Evolutionary conservation across 2,797 vertebrate species (phyloP).

Genomic region (Peromyscus melanophrys): DNA sequence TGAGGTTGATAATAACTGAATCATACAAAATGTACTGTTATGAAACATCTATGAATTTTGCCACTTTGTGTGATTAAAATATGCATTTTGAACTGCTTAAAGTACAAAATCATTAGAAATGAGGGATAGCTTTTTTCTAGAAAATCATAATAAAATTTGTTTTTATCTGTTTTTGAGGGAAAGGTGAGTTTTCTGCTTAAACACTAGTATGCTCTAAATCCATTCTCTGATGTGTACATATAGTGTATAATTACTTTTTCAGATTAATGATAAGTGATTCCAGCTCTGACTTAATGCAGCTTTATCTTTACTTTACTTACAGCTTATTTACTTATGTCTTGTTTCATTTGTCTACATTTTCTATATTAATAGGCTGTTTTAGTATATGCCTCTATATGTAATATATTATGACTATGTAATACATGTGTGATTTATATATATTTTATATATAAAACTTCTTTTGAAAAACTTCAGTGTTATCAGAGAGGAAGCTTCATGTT

Average conservation of each 20-base stretch:
- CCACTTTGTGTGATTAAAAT: neutral
- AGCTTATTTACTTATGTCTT: neutral
- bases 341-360: slow-evolving; percentile 12
- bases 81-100: neutral
- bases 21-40: neutral
- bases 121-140: neutral
- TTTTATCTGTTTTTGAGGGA: slow-evolving; percentile 8
- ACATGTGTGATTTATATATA: neutral
- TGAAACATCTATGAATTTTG: neutral
- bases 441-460: neutral
- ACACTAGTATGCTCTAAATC: neutral
- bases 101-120: neutral
- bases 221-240: neutral
- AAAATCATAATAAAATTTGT: neutral
- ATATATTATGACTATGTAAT: neutral
- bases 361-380: slow-evolving; percentile 12
- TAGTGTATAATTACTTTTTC: neutral
- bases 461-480: neutral
- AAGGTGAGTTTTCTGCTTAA: neutral
- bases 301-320: neutral
- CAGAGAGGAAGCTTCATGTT: neutral
- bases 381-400: neutral
- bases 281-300: neutral
- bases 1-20: neutral
- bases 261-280: neutral